Evolutionary conservation across 2,113 vertebrate genomes (phyloP).

Genomic region (Microtus oregoni): DNA sequence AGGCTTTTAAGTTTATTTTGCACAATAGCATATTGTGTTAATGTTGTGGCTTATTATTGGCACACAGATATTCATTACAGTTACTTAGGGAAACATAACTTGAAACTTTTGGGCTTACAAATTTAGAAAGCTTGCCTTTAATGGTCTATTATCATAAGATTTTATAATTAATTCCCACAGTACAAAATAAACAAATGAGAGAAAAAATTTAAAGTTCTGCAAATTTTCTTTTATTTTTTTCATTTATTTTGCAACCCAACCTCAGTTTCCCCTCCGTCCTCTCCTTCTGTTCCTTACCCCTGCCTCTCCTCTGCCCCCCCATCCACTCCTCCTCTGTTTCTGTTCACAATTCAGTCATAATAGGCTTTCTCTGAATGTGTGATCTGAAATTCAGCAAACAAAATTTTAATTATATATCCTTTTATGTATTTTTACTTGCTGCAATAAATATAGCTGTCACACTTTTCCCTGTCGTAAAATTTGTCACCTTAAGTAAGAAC

Average conservation of each 20-base stretch:
- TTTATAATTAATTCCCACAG: conserved; percentile 64
- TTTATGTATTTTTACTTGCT: conserved; percentile 67
- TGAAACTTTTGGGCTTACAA: conserved; percentile 54
- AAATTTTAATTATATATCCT: conserved; percentile 65
- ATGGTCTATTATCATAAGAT: conserved; percentile 54
- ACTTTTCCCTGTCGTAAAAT: conserved; percentile 42
- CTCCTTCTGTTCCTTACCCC: neutral
- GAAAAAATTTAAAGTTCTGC: neutral
- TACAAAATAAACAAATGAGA: conserved; percentile 59
- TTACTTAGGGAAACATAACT: conserved; percentile 55
- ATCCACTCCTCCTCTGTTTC: neutral
- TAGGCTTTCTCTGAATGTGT: conserved; percentile 59
- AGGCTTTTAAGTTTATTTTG: conserved; percentile 64
- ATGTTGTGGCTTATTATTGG: conserved; percentile 49
- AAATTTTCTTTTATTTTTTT: neutral
- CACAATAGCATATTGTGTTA: conserved; percentile 19
- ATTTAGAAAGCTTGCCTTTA: conserved; percentile 66
- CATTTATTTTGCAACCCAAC: neutral
- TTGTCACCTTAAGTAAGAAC: conserved; percentile 60
- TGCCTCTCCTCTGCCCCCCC: too few species aligned
- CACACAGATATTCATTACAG: conserved; percentile 44
- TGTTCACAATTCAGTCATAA: conserved; percentile 63
- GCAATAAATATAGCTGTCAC: conserved; percentile 62
- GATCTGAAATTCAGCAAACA: conserved; percentile 60
- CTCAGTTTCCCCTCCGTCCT: neutral